Base-by-base conservation (phyloP, 2,113 vertebrate genomes). In the Melozone crissalis region DNA sequence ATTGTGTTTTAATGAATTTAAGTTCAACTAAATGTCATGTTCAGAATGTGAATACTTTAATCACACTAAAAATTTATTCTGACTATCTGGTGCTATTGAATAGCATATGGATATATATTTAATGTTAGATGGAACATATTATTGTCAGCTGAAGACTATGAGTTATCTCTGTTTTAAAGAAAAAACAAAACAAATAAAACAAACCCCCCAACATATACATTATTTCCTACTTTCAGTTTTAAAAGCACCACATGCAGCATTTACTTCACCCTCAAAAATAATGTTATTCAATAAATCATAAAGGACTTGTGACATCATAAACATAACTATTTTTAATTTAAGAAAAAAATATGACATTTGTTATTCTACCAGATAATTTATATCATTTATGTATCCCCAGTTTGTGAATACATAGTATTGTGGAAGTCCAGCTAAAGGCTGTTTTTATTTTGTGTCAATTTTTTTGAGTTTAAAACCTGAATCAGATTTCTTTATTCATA, bases 251-350 rank as follows among this genome's bases (percentile, higher is more conserved):
- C 63, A 41, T 37, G 28, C 69, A 66, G 10, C 28, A 83, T 94
- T 96, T n/a, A 76, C 15, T 86, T 90, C 33, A 54, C 31, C 81
- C 90, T 94, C 65, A 93, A 90, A 87, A 93, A 84, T n/a, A 86
- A 47, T 71, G 78, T 52, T 72, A 15, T 46, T 95, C 95, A 78
- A 94, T 90, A 92, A 95, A 92, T 96, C 83, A 81, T 94, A 93
- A 96, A 96, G 90, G 87, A 97, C 84, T 95, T 97, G 55, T 78
- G 94, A 97, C 93, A 97, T 94, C 81, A 76, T 68, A 97, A 97
- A 97, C 89, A 94, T 97, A 97, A 97, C 13, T 91, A 98, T 98
- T 97, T 93, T 97, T 97, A 97, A 98, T 97, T 92, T 97, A 97
- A 98, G 96, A 95, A 97, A 97, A 97, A 97, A 95, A 84, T 84